Conservation (phyloP, 2,797 vertebrate species). For the Pterois miles region DNA sequence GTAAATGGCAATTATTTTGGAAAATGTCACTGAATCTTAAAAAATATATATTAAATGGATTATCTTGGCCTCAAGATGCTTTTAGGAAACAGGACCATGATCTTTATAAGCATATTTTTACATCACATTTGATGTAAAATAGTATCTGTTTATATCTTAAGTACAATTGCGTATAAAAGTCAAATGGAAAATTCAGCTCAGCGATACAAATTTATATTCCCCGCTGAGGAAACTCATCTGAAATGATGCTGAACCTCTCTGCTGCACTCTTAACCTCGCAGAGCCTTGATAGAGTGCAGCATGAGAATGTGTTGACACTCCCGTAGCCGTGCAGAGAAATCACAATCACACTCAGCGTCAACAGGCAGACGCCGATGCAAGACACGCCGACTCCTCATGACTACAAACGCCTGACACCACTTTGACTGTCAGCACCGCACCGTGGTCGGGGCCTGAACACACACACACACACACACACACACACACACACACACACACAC, state of each 20-base stretch:
- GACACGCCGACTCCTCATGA: constrained; percentile 18
- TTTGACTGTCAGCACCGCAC: constrained; percentile 1
- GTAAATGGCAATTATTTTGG: no score
- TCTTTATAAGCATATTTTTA: no score
- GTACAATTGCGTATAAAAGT: background rate
- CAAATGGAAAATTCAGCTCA: constrained; percentile 15
- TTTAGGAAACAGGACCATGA: no score
- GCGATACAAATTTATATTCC: constrained; percentile 28
- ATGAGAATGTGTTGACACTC: constrained; percentile 58
- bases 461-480: constrained; percentile 5
- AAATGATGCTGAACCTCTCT: constrained; percentile 58
- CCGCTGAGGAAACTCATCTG: constrained; percentile 29
- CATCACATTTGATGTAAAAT: background rate
- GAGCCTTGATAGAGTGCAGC: constrained; percentile 67
- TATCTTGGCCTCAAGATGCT: no score
- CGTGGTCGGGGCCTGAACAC: background rate
- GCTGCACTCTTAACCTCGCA: constrained; percentile 63
- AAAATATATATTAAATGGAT: no score
- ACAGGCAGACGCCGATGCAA: constrained; percentile 6
- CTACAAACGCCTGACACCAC: constrained; percentile 13
- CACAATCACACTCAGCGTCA: constrained; percentile 46
- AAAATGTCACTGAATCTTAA: no score
- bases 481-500: background rate
- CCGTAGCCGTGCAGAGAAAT: constrained; percentile 61
- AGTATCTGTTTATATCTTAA: background rate